A percentile compares a stretch with the other conserved stretches of the same genome.
Conservation (phyloP, 2,797 vertebrate species). For the Falco concolor region DNA sequence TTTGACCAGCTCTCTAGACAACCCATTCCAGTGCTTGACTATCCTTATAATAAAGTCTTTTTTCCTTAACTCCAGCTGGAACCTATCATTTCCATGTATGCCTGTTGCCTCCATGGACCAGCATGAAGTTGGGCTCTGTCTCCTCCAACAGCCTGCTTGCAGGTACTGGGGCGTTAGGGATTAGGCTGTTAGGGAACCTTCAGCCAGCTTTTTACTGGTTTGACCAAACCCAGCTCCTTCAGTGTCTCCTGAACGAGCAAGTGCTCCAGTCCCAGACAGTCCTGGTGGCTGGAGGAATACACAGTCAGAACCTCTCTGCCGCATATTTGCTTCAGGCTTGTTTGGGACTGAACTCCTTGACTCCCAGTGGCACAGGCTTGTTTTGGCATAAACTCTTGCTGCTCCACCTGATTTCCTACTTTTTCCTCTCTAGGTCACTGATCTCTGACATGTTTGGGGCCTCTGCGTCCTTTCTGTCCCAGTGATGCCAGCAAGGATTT, state of each 20-base stretch:
- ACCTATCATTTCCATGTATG: background rate
- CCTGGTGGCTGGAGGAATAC: background rate
- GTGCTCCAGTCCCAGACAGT: background rate
- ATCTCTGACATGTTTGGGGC: background rate
- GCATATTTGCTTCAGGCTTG: background rate
- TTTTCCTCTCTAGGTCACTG: background rate
- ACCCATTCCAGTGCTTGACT: background rate
- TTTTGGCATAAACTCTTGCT: background rate
- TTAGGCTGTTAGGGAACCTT: background rate
- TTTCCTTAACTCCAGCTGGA: background rate
- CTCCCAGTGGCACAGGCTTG: background rate
- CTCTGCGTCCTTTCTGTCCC: background rate
- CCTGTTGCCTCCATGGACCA: background rate
- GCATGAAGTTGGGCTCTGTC: background rate
- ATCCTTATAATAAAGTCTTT: background rate
- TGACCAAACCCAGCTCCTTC: background rate
- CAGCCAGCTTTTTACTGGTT: background rate
- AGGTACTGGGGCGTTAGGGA: too few species aligned
- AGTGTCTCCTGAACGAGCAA: background rate
- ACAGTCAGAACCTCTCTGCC: background rate
- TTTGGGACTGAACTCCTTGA: background rate
- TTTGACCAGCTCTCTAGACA: background rate
- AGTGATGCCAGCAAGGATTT: background rate
- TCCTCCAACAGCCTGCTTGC: background rate
- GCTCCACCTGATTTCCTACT: background rate